These are phyloP conservation scores for Yasuhikotakia modesta DNA, from an alignment of 2,797 vertebrate species.

Conservation along the genomic window DNA sequence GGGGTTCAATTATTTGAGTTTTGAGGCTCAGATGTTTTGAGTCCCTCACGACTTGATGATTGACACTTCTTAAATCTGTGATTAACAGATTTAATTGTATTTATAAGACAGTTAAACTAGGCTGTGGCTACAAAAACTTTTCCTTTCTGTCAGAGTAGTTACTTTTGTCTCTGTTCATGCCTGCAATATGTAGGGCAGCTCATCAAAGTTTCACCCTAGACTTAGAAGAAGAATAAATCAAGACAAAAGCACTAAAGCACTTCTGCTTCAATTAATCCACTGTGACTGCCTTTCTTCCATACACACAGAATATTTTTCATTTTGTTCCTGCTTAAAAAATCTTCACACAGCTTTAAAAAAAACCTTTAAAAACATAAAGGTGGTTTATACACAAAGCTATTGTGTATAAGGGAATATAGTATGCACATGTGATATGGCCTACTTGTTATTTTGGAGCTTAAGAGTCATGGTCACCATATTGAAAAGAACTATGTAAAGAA, in stretches of 20 bases:
- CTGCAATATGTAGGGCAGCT: constrained; percentile 38
- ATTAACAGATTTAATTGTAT: constrained; percentile 31
- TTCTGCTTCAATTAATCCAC: constrained; percentile 41
- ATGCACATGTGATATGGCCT: not conserved
- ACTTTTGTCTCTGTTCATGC: constrained; percentile 1
- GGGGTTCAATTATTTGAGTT: not conserved
- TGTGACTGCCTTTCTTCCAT: constrained; percentile 34
- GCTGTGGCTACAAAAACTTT: constrained; percentile 12
- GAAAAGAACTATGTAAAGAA: not conserved
- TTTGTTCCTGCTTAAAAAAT: constrained; percentile 18
- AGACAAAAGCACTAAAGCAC: constrained; percentile 43
- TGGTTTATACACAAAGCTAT: too few species aligned
- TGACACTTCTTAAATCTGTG: constrained; percentile 39
- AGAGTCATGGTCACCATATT: not conserved
- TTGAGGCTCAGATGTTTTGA: not conserved
- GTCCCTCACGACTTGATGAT: constrained; percentile 37
- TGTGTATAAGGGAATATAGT: too few species aligned
- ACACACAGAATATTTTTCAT: constrained; percentile 7
- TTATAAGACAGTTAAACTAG: constrained; percentile 29
- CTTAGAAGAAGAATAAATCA: constrained; percentile 9
- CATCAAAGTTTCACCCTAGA: constrained; percentile 40
- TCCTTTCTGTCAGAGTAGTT: constrained; percentile 3
- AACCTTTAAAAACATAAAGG: not conserved
- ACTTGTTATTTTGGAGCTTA: not conserved
- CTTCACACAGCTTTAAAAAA: not conserved